Percentiles rank a stretch among this genome's conserved stretches.
phyloP scores from a whole-genome alignment of 2,797 vertebrate genomes.

The Gambusia yucatana region DNA sequence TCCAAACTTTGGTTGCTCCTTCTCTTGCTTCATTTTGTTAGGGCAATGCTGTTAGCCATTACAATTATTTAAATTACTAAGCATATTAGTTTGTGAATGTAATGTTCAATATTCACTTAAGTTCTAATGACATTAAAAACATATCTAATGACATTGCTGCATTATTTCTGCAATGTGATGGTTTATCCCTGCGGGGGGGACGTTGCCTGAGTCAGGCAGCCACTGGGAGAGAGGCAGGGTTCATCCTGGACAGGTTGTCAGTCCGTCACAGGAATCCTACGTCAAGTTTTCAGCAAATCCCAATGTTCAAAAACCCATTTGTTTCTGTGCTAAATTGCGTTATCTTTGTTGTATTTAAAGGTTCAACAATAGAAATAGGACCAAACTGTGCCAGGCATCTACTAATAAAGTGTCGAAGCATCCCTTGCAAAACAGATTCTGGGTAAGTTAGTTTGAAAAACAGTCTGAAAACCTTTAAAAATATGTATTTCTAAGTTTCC shows the following conservation, averaged over 20 bases:
- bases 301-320: neutral
- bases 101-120: neutral
- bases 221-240: no score
- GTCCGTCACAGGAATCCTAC: neutral
- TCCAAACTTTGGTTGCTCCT: neutral
- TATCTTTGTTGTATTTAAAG: neutral
- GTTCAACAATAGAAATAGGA: neutral
- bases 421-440: neutral
- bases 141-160: neutral
- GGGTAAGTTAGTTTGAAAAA: neutral
- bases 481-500: neutral
- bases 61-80: neutral
- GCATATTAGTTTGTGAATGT: neutral
- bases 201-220: no score
- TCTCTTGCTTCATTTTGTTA: slow-evolving; percentile 1
- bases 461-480: neutral
- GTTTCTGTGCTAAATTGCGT: neutral
- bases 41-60: neutral
- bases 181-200: no score
- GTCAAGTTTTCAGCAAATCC: neutral
- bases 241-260: no score
- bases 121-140: neutral
- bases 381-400: neutral
- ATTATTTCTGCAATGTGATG: neutral
- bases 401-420: neutral